phyloP scores from a whole-genome alignment of 2,888 invertebrate species.

The Leuctra nigra region DNA sequence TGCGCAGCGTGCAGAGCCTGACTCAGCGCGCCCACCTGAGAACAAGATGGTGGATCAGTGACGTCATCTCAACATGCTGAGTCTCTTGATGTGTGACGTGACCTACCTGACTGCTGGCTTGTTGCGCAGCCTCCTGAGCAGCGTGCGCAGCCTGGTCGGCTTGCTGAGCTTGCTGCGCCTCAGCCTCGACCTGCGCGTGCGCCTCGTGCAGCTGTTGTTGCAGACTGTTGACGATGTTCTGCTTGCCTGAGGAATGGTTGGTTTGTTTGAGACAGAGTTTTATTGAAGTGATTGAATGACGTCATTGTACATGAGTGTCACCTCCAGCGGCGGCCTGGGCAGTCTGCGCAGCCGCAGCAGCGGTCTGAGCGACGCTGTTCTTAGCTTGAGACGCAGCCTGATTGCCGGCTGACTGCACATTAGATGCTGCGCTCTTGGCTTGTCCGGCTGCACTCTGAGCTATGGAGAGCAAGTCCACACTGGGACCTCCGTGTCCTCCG shows the following conservation, averaged over 20 bases:
- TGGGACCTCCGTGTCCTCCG: slow-evolving; percentile 39
- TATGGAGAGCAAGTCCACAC: slow-evolving; percentile 58
- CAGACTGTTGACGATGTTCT: neutral
- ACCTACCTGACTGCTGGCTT: neutral
- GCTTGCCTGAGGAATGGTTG: neutral
- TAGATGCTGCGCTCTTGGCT: neutral
- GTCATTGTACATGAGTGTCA: too few species aligned
- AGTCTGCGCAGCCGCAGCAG: neutral
- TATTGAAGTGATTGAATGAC: too few species aligned
- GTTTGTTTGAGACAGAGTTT: too few species aligned
- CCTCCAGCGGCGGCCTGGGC: neutral
- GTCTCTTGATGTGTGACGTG: neutral
- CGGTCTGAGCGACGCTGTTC: neutral
- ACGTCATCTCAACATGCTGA: too few species aligned
- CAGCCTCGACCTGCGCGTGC: slow-evolving; percentile 5
- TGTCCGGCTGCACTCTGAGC: slow-evolving; percentile 52
- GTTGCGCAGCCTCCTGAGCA: neutral
- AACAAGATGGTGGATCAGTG: too few species aligned
- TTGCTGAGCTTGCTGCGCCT: neutral
- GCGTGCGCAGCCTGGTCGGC: neutral
- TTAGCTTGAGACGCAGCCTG: neutral
- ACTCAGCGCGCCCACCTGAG: neutral
- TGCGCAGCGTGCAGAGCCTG: neutral
- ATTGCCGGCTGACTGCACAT: neutral
- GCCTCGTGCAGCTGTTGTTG: slow-evolving; percentile 1